These are phyloP conservation scores for Thunnus thynnus DNA, from an alignment of 2,113 vertebrate species.

Conservation along the genomic window DNA sequence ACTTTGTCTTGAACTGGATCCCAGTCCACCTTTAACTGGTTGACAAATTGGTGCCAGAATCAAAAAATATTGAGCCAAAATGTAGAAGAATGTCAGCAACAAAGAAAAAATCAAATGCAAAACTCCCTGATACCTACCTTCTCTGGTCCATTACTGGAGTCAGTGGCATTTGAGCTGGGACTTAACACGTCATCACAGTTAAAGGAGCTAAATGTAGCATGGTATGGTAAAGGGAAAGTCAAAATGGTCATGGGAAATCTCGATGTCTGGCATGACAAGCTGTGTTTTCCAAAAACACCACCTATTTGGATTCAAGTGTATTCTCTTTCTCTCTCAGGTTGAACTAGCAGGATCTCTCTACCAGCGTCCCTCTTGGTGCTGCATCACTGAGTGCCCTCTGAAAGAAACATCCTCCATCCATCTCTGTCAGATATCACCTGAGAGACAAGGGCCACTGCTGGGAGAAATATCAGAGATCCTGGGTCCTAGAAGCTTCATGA, in stretches of 20 bases:
- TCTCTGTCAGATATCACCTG: constrained; percentile 45
- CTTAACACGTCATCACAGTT: background rate
- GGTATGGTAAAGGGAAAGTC: constrained; percentile 4
- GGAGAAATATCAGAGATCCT: constrained; percentile 32
- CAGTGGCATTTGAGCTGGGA: constrained; percentile 13
- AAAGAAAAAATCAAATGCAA: background rate
- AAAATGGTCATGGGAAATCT: constrained; percentile 3
- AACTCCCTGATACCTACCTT: background rate
- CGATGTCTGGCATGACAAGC: background rate
- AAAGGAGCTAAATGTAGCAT: background rate
- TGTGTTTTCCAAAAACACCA: constrained; percentile 25
- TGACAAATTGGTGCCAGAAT: background rate
- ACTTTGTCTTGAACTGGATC: constrained; percentile 10
- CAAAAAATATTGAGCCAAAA: background rate
- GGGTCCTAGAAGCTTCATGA: background rate
- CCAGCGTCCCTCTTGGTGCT: constrained; percentile 7
- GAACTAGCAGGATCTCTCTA: constrained; percentile 15
- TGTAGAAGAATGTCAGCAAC: background rate
- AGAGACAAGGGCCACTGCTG: constrained; percentile 18
- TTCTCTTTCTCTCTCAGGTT: background rate
- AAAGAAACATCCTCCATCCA: constrained; percentile 35
- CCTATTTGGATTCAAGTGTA: background rate
- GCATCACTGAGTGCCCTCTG: constrained; percentile 24
- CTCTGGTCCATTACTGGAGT: background rate
- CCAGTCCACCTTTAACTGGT: background rate